Percentiles rank a stretch among this genome's conserved stretches.
Evolutionary conservation across 2,113 vertebrate species (phyloP).

Genomic region (Serranochromis macrocephalus): DNA sequence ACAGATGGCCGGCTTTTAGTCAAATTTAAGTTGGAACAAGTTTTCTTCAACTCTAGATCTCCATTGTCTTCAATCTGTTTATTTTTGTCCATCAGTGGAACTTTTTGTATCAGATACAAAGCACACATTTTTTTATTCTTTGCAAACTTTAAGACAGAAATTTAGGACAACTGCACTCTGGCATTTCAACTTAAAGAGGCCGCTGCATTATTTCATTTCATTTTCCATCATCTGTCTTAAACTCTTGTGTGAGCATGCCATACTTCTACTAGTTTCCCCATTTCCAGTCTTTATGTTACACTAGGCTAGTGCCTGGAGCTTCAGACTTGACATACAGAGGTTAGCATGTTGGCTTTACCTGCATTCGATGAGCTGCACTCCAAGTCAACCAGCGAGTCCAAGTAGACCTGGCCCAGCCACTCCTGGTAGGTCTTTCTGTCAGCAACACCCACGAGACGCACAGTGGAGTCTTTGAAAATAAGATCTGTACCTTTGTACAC

Average conservation of each 20-base stretch:
- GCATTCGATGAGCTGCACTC: constrained; percentile 67
- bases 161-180: background rate
- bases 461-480: constrained; percentile 88
- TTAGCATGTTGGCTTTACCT: constrained; percentile 55
- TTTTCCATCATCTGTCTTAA: background rate
- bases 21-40: background rate
- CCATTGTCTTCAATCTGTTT: background rate
- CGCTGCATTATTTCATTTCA: background rate
- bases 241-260: background rate
- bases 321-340: background rate
- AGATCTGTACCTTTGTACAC: constrained; percentile 77
- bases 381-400: constrained; percentile 76
- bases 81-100: background rate
- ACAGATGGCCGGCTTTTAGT: background rate
- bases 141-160: background rate
- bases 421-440: constrained; percentile 77
- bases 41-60: background rate
- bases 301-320: background rate
- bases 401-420: constrained; percentile 85
- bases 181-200: background rate
- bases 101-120: background rate
- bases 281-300: background rate
- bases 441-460: constrained; percentile 68
- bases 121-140: background rate
- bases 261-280: background rate